phyloP scores from a whole-genome alignment of 2,888 invertebrate genomes.

The Folsomia candida region DNA sequence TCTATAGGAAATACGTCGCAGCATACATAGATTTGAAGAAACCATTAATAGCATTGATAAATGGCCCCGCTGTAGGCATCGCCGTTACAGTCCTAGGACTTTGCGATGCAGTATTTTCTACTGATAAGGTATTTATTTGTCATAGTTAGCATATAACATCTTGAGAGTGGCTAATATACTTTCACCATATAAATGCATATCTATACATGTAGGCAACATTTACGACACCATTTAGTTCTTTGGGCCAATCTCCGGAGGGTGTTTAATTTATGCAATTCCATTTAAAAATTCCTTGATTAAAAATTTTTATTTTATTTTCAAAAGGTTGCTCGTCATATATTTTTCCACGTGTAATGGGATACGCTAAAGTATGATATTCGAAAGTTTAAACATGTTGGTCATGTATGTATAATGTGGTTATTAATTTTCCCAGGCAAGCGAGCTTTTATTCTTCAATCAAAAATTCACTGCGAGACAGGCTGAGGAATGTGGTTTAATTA shows the following conservation, averaged over 20 bases:
- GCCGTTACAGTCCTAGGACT: conserved; percentile 78
- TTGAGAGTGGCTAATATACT: not conserved
- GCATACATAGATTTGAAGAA: conserved; percentile 85
- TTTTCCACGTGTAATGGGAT: conserved; percentile 81
- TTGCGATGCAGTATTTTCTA: conserved; percentile 84
- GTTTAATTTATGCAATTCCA: not conserved
- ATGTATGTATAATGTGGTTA: no score
- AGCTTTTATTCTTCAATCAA: conserved; percentile 66
- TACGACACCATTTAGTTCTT: conserved; percentile 77
- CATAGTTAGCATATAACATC: not conserved
- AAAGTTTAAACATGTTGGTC: not conserved
- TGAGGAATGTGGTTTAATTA: conserved; percentile 70
- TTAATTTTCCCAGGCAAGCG: conserved; percentile 56
- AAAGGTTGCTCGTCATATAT: conserved; percentile 82
- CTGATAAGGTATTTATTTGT: conserved; percentile 66
- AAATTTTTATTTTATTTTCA: no score
- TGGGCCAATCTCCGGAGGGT: conserved; percentile 86
- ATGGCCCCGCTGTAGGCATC: conserved; percentile 93
- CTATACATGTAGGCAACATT: conserved; percentile 71
- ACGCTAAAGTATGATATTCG: conserved; percentile 64
- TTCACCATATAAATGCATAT: conserved; percentile 3
- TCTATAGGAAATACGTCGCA: conserved; percentile 65
- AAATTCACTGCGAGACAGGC: conserved; percentile 80
- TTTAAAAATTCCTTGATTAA: no score
- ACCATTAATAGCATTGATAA: conserved; percentile 78